phyloP scores from a whole-genome alignment of 1,140 invertebrate species.

The Caenorhabditis remanei region DNA sequence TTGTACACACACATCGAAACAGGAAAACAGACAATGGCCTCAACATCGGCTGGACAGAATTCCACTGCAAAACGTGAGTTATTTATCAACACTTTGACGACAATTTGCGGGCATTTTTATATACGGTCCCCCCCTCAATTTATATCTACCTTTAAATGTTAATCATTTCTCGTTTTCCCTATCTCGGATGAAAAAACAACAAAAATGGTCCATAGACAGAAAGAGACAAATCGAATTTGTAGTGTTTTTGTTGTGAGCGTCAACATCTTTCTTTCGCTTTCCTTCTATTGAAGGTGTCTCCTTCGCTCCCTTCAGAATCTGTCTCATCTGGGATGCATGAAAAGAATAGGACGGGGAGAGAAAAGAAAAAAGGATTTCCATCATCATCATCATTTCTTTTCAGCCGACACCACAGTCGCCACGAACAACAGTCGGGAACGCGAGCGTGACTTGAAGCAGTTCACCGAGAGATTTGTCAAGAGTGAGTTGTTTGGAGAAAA shows the following conservation, averaged over 20 bases:
- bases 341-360: neutral
- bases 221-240: slow-evolving; percentile 29
- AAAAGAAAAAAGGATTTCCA: neutral
- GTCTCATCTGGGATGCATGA: slow-evolving; percentile 51
- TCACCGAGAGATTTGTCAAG: slow-evolving; percentile 60
- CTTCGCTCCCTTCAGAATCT: neutral
- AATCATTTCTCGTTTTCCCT: neutral
- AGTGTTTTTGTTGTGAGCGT: slow-evolving; percentile 27
- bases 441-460: slow-evolving; percentile 52
- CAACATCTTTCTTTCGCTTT: neutral
- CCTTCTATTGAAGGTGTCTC: neutral
- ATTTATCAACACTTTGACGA: too few species aligned
- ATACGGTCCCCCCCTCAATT: too few species aligned
- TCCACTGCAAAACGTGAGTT: neutral
- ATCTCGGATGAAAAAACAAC: neutral
- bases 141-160: neutral
- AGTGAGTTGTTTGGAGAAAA: slow-evolving; percentile 44
- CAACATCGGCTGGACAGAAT: slow-evolving; percentile 61
- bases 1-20: neutral
- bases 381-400: slow-evolving; percentile 32
- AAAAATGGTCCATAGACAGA: slow-evolving; percentile 1
- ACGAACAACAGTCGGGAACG: slow-evolving; percentile 56
- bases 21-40: slow-evolving; percentile 54
- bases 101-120: neutral
- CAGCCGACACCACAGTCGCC: slow-evolving; percentile 36